Conservation (phyloP, 2,797 vertebrate genomes). For the Falco rusticolus region DNA sequence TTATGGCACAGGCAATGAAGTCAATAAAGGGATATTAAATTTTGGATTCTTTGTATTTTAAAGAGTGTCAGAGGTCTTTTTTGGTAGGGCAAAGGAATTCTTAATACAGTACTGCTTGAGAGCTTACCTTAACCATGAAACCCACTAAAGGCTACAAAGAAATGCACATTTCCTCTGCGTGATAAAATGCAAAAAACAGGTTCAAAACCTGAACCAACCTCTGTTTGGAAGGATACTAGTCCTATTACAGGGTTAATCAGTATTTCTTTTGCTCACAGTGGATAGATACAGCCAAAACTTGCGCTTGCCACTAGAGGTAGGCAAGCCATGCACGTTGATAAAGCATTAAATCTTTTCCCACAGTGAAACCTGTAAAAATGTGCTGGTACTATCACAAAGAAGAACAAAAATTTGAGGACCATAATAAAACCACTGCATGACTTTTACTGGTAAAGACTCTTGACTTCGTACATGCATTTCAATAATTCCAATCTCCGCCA, state of each 20-base stretch:
- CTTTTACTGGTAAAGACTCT: neutral
- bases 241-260: neutral
- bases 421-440: neutral
- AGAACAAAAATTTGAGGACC: neutral
- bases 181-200: rapidly evolving
- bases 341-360: neutral
- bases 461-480: neutral
- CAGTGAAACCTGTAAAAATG: neutral
- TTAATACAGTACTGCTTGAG: neutral
- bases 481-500: neutral
- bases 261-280: neutral
- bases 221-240: neutral
- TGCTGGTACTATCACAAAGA: rapidly evolving
- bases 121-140: neutral
- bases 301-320: neutral
- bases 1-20: neutral
- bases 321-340: neutral
- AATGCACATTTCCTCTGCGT: neutral
- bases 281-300: neutral
- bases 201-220: neutral
- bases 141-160: neutral
- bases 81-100: neutral
- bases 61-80: neutral
- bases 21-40: neutral
- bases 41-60: neutral